Percentiles rank a stretch among this genome's conserved stretches.
These are phyloP conservation scores for Cistogaster globosa DNA, from an alignment of 2,888 invertebrate genomes.

Conservation along the genomic window DNA sequence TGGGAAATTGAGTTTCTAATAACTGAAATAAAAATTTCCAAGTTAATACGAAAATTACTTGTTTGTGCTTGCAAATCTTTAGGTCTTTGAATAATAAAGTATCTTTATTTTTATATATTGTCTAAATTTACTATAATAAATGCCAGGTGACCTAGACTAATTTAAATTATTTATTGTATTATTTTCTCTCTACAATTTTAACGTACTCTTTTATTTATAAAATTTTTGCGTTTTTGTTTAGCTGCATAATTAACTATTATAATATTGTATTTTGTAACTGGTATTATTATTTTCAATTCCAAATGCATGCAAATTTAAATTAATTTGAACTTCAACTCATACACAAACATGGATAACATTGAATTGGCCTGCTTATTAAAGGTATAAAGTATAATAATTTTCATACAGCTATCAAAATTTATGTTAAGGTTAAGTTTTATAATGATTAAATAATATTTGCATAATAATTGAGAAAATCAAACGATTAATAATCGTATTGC, in stretches of 20 bases:
- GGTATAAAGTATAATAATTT: background rate
- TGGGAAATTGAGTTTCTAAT: too few species aligned
- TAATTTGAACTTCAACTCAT: constrained; percentile 11
- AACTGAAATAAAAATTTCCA: too few species aligned
- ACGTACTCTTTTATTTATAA: too few species aligned
- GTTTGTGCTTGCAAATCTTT: background rate
- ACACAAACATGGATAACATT: constrained; percentile 7
- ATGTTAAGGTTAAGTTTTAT: constrained; percentile 29
- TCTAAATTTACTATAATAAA: background rate
- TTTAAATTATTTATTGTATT: constrained; percentile 27
- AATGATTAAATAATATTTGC: constrained; percentile 17
- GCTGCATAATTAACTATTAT: constrained; percentile 38
- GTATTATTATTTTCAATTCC: background rate
- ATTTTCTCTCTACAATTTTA: background rate
- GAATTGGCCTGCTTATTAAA: constrained; percentile 23
- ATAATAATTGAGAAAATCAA: background rate
- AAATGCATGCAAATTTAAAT: too few species aligned
- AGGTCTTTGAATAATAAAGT: background rate
- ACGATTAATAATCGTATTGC: too few species aligned
- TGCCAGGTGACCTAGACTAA: constrained; percentile 51
- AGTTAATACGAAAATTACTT: too few species aligned
- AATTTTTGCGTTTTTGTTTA: background rate
- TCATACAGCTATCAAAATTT: background rate
- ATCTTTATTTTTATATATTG: background rate
- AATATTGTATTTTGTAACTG: constrained; percentile 33